Base-by-base conservation (phyloP, 2,888 invertebrate genomes). In the Drosophila robusta region DNA sequence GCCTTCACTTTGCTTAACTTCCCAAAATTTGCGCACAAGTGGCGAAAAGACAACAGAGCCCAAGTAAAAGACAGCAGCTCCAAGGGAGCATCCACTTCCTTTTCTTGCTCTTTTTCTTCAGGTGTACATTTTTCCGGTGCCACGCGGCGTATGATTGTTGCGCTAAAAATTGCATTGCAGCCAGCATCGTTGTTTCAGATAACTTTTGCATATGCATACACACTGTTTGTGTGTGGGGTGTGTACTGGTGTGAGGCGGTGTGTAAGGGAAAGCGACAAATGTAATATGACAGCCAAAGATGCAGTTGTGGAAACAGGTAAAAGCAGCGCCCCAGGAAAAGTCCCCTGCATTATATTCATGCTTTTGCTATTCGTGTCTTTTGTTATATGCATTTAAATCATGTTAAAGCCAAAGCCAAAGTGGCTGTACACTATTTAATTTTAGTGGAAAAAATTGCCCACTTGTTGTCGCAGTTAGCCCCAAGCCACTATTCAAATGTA, bases 111-210 rank as follows among this genome's bases (percentile, higher is more conserved):
- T 42, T 32, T 42, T 49, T 34, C 22, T 36, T 54, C 49, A 70
- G 39, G 55, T 62, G 29, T 8, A 24, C 4, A 49, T 32, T 45
- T 55, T 14, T 11, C 34, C 12, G 22, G 50, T 42, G 50, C 29
- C 44, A 65, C 44, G 50, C 55, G 50, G 62, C 79, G 75, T 68
- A 75, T 72, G 71, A 78, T 75, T 79, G 71, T 68, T 79, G 60
- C 47, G 52, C 58, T 62, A 51, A 52, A 56, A 67, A 75, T 60
- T 67, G 70, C 70, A 57, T 57, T 47, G 51, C 65, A 66, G 7
- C 3, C 22, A 22, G 11, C 12, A n/a, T 32, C 26, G 26, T 36
- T 68, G 12, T 49, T 42, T 49, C 9, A 47, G 39, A 38, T 29
- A 51, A 29, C 18, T 39, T 24, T n/a, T 55, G 16, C 42, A 58